Base-by-base conservation (phyloP, 2,797 vertebrate genomes). In the Ispidina picta region DNA sequence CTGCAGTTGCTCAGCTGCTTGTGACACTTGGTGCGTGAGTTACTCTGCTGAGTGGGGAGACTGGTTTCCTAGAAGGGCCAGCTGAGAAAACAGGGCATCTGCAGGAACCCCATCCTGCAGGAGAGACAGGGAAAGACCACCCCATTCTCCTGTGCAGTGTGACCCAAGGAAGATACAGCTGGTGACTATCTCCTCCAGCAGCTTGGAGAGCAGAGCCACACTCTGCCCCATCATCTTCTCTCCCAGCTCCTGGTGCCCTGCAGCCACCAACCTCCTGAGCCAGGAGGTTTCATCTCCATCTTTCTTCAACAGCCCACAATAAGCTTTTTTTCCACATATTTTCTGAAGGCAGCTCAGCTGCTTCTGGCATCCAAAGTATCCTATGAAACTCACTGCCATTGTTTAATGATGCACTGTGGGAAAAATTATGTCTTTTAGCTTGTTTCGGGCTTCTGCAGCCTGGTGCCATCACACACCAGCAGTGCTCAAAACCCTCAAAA, bases 301-400 rank as follows among this genome's bases (percentile, higher is more conserved):
- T 68, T 25, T 26, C 11, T 11, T 46, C 63, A 23, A 5, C 0
- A 2, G 21, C 6, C 12, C 37, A 44, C 7, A 0, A 21, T 0
- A 2, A 35, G 51, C 15, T 81, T 56, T 60, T 41, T 35, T 28
- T 9, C 7, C 16, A 3, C 2, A 2, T 9, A 28, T 28, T 63
- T 64, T 64, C 2, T 15, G 18, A 15, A 64, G 20, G 6, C 64
- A 72, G 39, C 23, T 39, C 23, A 85, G 51, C 31, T 68, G 59
- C 35, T 68, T 9, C 54, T 15, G 44, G 28, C 35, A 70, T 8
- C 44, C 54, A 15, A 60, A 64, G 15, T 29, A 19, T 20, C 31
- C 35, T 6, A 25, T 31, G 49, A 25, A 75, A 18, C n/a, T 75
- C 68, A 0, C 17, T 41, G n/a, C n/a, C 63, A 46, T 15, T 25